Evolutionary conservation across 2,797 vertebrate species (phyloP).

Genomic region (Epinephelus coioides): DNA sequence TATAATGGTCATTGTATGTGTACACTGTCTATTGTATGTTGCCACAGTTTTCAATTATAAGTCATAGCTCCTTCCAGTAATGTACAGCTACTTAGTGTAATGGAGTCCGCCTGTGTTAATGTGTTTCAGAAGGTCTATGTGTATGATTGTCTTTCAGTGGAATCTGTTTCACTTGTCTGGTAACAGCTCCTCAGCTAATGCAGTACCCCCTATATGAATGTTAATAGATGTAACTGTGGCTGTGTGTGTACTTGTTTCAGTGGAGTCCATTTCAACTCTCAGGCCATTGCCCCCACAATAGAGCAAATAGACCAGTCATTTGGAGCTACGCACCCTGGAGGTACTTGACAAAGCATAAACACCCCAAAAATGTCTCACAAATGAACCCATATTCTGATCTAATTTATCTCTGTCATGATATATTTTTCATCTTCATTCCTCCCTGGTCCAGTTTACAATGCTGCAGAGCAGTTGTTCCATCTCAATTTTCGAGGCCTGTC

Average conservation of each 20-base stretch:
- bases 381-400: background rate
- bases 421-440: background rate
- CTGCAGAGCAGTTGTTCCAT: slow-evolving; percentile 98
- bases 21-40: slow-evolving; percentile 48
- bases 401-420: background rate
- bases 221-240: slow-evolving; percentile 19
- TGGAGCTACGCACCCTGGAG: slow-evolving; percentile 99
- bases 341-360: slow-evolving; percentile 78
- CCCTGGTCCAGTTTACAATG: slow-evolving; percentile 93
- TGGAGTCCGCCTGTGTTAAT: slow-evolving; percentile 20
- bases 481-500: slow-evolving; percentile 99
- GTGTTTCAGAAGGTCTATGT: slow-evolving; percentile 14
- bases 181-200: slow-evolving; percentile 37
- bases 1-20: background rate
- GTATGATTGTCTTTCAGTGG: slow-evolving; percentile 18
- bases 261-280: slow-evolving; percentile 99
- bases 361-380: background rate
- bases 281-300: slow-evolving; percentile 98
- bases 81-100: slow-evolving; percentile 49
- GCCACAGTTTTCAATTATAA: slow-evolving; percentile 85
- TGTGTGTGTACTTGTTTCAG: slow-evolving; percentile 85
- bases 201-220: slow-evolving; percentile 13
- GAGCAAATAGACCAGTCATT: slow-evolving; percentile 99
- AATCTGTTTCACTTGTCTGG: slow-evolving; percentile 2
- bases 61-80: slow-evolving; percentile 90